Evolutionary conservation across 2,888 invertebrate genomes (phyloP).

Genomic region (Trachelus tabidus): DNA sequence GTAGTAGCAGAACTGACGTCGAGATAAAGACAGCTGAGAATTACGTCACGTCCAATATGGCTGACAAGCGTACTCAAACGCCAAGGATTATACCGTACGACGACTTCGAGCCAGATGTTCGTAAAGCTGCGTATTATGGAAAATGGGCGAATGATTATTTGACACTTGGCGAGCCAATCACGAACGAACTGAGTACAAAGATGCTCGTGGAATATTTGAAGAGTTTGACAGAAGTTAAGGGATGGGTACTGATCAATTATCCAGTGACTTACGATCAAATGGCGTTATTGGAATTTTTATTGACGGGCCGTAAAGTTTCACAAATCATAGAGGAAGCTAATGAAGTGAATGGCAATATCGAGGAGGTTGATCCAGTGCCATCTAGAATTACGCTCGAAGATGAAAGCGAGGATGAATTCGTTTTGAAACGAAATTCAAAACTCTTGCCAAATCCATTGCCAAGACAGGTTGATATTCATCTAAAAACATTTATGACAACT

Average conservation of each 20-base stretch:
- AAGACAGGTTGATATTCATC: slow-evolving; percentile 57
- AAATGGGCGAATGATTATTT: slow-evolving; percentile 70
- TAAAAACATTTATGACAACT: slow-evolving; percentile 71
- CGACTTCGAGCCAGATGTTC: slow-evolving; percentile 66
- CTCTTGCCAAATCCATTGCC: slow-evolving; percentile 70
- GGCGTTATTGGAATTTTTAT: slow-evolving; percentile 71
- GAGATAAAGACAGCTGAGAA: slow-evolving; percentile 40
- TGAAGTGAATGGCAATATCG: slow-evolving; percentile 39
- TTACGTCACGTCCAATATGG: slow-evolving; percentile 19
- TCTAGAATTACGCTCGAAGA: slow-evolving; percentile 62
- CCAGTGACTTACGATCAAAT: slow-evolving; percentile 72
- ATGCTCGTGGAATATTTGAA: slow-evolving; percentile 74
- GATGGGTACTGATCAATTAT: slow-evolving; percentile 76
- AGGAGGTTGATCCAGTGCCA: slow-evolving; percentile 36
- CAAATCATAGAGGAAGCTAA: slow-evolving; percentile 65
- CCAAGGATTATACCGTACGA: slow-evolving; percentile 72
- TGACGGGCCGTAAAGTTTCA: slow-evolving; percentile 70
- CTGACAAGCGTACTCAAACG: slow-evolving; percentile 71
- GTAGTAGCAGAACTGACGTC: slow-evolving; percentile 1
- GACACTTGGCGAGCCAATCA: slow-evolving; percentile 68
- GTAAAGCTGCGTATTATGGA: slow-evolving; percentile 69
- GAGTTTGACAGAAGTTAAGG: slow-evolving; percentile 66
- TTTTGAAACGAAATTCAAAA: slow-evolving; percentile 66
- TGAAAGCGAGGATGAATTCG: slow-evolving; percentile 64
- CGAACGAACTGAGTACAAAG: slow-evolving; percentile 70